Percentiles rank a stretch among this genome's conserved stretches.
Evolutionary conservation across 2,797 vertebrate genomes (phyloP).

Genomic region (Pangasius macronema): DNA sequence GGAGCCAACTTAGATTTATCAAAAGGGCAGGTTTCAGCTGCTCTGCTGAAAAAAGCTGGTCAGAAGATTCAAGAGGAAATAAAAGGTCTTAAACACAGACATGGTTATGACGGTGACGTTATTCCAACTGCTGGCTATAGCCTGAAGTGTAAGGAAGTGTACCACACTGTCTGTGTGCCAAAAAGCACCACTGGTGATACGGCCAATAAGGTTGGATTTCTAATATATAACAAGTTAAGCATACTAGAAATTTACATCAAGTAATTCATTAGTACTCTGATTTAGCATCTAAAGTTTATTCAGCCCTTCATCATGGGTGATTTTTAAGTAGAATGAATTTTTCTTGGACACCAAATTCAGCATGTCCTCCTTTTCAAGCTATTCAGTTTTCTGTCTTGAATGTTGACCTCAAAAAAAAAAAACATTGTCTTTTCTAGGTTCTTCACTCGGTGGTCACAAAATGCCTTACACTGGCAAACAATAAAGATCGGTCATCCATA

Average conservation of each 20-base stretch:
- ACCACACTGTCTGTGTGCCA: conserved; percentile 57
- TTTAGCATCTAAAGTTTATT: not conserved
- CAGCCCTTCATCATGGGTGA: not conserved
- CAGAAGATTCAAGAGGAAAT: conserved; percentile 57
- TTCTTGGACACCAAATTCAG: not conserved
- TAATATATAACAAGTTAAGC: conserved; percentile 5
- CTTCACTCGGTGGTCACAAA: conserved; percentile 50
- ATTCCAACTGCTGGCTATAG: conserved; percentile 55
- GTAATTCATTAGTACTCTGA: not conserved
- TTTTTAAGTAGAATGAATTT: not conserved
- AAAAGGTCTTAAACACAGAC: fast-evolving
- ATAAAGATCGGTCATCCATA: conserved; percentile 51
- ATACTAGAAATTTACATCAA: not conserved
- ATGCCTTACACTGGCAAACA: conserved; percentile 52
- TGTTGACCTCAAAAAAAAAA: conserved; percentile 23
- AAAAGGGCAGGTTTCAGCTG: not conserved
- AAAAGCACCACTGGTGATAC: fast-evolving
- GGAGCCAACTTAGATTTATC: fast-evolving
- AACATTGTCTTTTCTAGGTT: conserved; percentile 62
- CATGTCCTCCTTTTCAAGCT: too few species aligned
- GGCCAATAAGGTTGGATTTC: not conserved
- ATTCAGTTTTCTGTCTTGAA: not conserved
- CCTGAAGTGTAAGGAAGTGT: conserved; percentile 64
- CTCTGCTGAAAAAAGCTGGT: conserved; percentile 69
- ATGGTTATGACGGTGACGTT: fast-evolving